Evolutionary conservation across 2,113 vertebrate genomes (phyloP).

Genomic region (Choloepus hoffmanni): DNA sequence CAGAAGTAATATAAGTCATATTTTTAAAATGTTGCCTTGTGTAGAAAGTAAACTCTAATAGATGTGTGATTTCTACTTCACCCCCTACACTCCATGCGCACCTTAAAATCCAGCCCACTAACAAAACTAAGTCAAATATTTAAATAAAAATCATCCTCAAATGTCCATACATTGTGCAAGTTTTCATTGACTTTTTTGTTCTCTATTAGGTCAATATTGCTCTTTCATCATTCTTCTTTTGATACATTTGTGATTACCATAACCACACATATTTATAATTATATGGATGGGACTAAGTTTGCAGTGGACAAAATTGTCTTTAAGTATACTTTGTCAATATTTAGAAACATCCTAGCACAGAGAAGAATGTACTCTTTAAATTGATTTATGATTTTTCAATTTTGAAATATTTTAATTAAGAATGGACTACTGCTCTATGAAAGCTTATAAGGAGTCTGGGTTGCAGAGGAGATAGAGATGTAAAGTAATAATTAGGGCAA

Average conservation of each 20-base stretch:
- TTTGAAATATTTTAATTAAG: conserved; percentile 49
- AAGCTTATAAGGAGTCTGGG: background rate
- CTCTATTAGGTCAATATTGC: background rate
- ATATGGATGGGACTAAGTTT: background rate
- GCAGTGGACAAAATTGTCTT: background rate
- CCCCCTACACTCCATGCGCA: background rate
- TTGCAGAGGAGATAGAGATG: background rate
- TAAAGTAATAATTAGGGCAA: background rate
- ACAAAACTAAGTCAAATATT: background rate
- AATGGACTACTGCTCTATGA: background rate
- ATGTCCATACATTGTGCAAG: background rate
- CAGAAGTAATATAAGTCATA: background rate
- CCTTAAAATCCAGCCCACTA: background rate
- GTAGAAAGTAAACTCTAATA: background rate
- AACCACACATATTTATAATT: background rate
- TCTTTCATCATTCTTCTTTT: background rate
- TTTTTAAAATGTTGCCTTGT: background rate
- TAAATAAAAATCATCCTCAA: conserved; percentile 29
- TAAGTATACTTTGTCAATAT: background rate
- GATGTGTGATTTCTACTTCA: background rate
- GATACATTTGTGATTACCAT: background rate
- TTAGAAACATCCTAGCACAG: background rate
- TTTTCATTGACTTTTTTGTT: background rate
- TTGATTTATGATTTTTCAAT: conserved; percentile 22
- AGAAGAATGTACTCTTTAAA: background rate